Base-by-base conservation (phyloP, 1,140 invertebrate species). In the Luehdorfia chinensis region DNA sequence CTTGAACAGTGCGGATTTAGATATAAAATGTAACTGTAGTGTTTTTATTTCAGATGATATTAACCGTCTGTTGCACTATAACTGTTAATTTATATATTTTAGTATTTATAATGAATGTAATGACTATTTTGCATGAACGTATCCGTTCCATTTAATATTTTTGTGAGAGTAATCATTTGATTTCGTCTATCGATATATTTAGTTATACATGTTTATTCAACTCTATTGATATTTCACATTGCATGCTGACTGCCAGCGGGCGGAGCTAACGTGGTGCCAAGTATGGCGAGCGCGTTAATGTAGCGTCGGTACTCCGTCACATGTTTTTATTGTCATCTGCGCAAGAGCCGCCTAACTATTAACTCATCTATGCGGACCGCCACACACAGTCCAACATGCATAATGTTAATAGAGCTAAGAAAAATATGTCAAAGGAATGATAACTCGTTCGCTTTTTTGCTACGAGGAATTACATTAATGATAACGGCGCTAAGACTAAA, bases 241-340 rank as follows among this genome's bases (percentile, higher is more conserved):
- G 66, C 50, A 46, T 58, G 45, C 23, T 44, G 43, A 50, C 31
- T 77, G 75, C 70, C 75, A 77, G 69, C 71, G 52, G 80, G 75
- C 71, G 77, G 75, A 64, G 77, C 59, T 54, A 64, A 60, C 34
- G 46, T 50, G 69, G 68, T 85, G 81, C 78, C 81, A 85, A 85
- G 68, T 83, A 85, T 85, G 76, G 73, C 72, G 76, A 63, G 78
- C 78, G 74, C 81, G 81, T 67, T 85, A 85, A 83, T 85, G 75
- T 77, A 76, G 47, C 76, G 66, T 64, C 75, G 52, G 54, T 64
- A 55, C 63, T 61, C 52, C 59, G 50, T 59, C 64, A 66, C 59
- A 59, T 78, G 67, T 77, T 84, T 76, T 84, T 81, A 73, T 78
- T 84, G 70, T 75, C 54, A 52, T 57, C 59, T 58, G 63, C 55